Conservation (phyloP, 1,140 invertebrate species). For the Halesus radiatus region DNA sequence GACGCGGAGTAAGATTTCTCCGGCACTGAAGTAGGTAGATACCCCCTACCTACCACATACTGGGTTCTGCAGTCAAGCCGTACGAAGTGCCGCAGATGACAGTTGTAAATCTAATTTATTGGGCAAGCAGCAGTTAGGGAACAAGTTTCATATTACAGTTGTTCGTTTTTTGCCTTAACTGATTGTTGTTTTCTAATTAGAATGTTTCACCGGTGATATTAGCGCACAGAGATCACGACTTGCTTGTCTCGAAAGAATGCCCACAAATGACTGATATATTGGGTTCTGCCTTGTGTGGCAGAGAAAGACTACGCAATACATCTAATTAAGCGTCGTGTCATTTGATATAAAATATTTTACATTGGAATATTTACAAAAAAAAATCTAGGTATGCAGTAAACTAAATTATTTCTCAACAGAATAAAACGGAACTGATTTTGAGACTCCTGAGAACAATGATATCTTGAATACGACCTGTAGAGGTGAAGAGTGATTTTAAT, state of each 20-base stretch:
- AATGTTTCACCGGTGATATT: constrained; percentile 44
- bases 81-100: constrained; percentile 34
- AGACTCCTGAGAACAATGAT: too few species aligned
- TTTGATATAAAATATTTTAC: constrained; percentile 24
- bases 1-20: background rate
- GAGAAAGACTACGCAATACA: background rate
- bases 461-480: background rate
- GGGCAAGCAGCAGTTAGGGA: constrained; percentile 19
- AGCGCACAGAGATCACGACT: constrained; percentile 40
- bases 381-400: background rate
- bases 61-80: background rate
- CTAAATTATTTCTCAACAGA: too few species aligned
- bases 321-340: constrained; percentile 19
- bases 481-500: background rate
- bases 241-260: constrained; percentile 32
- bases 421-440: too few species aligned
- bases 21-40: background rate
- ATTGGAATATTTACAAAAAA: background rate
- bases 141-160: constrained; percentile 3
- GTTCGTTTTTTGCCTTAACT: constrained; percentile 30
- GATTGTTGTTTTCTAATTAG: constrained; percentile 45
- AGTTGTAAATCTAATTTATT: constrained; percentile 44
- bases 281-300: constrained; percentile 4
- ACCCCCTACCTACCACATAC: background rate
- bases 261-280: constrained; percentile 29